A percentile compares a stretch with the other conserved stretches of the same genome.
Evolutionary conservation across 2,888 invertebrate species (phyloP).

Genomic region (Tetrapedia diversipes): DNA sequence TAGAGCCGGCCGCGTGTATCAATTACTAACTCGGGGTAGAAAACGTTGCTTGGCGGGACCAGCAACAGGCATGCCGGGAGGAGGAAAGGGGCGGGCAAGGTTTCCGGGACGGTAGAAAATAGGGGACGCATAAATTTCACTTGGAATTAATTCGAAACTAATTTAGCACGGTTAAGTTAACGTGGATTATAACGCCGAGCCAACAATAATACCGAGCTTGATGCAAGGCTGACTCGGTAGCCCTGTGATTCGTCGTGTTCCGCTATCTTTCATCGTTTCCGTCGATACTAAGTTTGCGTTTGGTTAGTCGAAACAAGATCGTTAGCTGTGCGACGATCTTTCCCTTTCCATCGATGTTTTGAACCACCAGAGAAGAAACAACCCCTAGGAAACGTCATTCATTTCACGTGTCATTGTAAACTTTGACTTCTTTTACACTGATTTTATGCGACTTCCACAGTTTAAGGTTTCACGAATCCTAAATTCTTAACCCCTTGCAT

Average conservation of each 20-base stretch:
- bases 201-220: neutral
- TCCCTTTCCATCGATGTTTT: no score
- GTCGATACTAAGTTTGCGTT: neutral
- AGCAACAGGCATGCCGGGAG: slow-evolving; percentile 24
- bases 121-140: slow-evolving; percentile 26
- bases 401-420: no score
- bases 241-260: neutral
- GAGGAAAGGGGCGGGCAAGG: neutral
- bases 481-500: no score
- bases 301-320: neutral
- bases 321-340: neutral
- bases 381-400: no score
- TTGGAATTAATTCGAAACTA: slow-evolving; percentile 29
- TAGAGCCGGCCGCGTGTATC: slow-evolving; percentile 18
- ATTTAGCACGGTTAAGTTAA: slow-evolving; percentile 27
- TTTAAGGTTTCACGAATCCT: no score
- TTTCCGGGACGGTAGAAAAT: slow-evolving; percentile 11
- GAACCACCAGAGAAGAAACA: no score
- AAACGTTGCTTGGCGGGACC: slow-evolving; percentile 4
- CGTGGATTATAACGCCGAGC: neutral
- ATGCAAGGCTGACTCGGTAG: neutral
- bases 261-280: neutral
- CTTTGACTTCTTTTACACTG: no score
- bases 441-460: no score
- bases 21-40: slow-evolving; percentile 15